Conservation (phyloP, 2,888 invertebrate genomes). For the Oscheius sp. region DNA sequence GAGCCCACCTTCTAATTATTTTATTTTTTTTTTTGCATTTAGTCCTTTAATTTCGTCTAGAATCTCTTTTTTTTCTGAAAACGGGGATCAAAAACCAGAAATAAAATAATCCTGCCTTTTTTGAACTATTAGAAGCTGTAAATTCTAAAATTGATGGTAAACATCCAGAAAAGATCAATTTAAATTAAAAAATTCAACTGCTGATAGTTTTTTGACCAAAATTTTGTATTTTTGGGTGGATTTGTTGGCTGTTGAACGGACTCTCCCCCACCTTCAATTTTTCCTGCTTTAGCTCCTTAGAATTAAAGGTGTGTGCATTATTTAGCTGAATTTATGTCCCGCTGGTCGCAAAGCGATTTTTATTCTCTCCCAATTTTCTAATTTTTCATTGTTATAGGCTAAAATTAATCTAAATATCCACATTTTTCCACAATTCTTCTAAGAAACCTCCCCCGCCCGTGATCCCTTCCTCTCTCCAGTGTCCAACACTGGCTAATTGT, state of each 20-base stretch:
- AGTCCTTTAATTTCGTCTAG: background rate
- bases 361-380: slow-evolving; percentile 3
- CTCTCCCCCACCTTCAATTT: background rate
- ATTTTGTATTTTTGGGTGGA: background rate
- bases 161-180: too few relatives aligned
- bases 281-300: background rate
- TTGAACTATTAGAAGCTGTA: too few relatives aligned
- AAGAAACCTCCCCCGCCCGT: too few relatives aligned
- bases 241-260: background rate
- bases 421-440: background rate
- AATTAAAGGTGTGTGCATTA: background rate
- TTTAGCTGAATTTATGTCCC: slow-evolving; percentile 6
- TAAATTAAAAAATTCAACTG: too few relatives aligned
- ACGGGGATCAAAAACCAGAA: background rate
- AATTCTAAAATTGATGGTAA: too few relatives aligned
- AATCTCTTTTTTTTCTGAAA: background rate
- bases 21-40: slow-evolving; percentile 1
- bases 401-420: background rate
- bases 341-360: slow-evolving; percentile 25
- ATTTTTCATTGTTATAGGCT: slow-evolving; percentile 26
- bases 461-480: slow-evolving; percentile 15
- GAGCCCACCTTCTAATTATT: slow-evolving; percentile 10
- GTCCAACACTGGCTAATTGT: slow-evolving; percentile 37
- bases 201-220: slow-evolving; percentile 17
- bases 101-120: too few relatives aligned